These are phyloP conservation scores for Anoura caudifer DNA, from an alignment of 2,113 vertebrate genomes.

Conservation along the genomic window DNA sequence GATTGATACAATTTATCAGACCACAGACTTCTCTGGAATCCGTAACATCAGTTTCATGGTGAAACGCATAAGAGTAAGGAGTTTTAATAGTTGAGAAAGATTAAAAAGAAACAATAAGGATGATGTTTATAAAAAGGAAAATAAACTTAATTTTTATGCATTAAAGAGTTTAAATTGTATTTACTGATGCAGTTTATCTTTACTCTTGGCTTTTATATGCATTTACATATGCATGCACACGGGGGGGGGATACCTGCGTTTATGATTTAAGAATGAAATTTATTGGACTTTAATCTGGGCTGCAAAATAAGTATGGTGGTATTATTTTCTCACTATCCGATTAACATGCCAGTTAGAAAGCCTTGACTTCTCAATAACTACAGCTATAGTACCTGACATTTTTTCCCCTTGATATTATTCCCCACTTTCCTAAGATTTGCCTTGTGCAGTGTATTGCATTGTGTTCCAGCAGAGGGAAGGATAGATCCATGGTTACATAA, in stretches of 20 bases:
- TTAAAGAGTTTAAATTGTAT: background rate
- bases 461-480: background rate
- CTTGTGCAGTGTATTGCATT: background rate
- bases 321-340: background rate
- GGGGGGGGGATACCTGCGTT: background rate
- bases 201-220: background rate
- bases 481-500: background rate
- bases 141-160: background rate
- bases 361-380: background rate
- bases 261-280: constrained; percentile 29
- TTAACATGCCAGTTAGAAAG: background rate
- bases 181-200: background rate
- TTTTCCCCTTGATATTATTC: background rate
- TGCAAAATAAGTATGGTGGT: background rate
- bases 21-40: constrained; percentile 95
- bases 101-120: background rate
- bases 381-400: background rate
- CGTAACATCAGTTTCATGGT: constrained; percentile 99
- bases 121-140: background rate
- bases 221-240: background rate
- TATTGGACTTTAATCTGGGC: background rate
- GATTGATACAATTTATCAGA: constrained; percentile 95
- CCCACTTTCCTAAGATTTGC: constrained; percentile 1
- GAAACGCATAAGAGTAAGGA: constrained; percentile 95
- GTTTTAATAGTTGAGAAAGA: constrained; percentile 8